phyloP scores from a whole-genome alignment of 2,113 vertebrate species.

The Lamprologus lemairii region DNA sequence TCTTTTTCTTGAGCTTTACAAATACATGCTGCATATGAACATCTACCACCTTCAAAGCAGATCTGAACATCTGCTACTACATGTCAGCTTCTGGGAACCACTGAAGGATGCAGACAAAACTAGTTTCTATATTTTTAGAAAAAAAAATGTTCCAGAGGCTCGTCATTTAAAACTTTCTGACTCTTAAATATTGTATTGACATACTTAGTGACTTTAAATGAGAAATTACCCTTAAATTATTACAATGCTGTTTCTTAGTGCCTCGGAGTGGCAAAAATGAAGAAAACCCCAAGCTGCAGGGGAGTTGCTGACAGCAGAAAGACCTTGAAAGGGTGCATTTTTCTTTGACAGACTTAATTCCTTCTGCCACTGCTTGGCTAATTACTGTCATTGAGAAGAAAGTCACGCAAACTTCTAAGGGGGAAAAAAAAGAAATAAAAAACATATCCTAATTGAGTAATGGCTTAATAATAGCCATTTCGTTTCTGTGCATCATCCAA shows the following conservation, averaged over 20 bases:
- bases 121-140: constrained; percentile 10
- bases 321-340: constrained; percentile 8
- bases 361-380: neutral
- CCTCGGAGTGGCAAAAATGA: neutral
- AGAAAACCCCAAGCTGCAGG: neutral
- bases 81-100: neutral
- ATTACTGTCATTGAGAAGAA: constrained; percentile 15
- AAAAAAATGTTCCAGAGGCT: neutral
- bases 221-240: constrained; percentile 3
- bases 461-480: neutral
- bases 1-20: neutral
- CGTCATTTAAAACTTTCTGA: neutral
- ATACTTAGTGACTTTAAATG: constrained; percentile 6
- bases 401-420: neutral
- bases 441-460: neutral
- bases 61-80: neutral
- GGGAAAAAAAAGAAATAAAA: neutral
- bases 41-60: neutral
- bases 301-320: constrained; percentile 28
- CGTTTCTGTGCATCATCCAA: neutral
- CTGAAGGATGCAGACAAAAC: neutral
- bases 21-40: neutral
- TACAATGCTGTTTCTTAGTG: neutral
- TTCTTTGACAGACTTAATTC: constrained; percentile 3
- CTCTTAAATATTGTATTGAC: constrained; percentile 5